phyloP scores from a whole-genome alignment of 1,140 invertebrate species.

The Asbolus verrucosus region DNA sequence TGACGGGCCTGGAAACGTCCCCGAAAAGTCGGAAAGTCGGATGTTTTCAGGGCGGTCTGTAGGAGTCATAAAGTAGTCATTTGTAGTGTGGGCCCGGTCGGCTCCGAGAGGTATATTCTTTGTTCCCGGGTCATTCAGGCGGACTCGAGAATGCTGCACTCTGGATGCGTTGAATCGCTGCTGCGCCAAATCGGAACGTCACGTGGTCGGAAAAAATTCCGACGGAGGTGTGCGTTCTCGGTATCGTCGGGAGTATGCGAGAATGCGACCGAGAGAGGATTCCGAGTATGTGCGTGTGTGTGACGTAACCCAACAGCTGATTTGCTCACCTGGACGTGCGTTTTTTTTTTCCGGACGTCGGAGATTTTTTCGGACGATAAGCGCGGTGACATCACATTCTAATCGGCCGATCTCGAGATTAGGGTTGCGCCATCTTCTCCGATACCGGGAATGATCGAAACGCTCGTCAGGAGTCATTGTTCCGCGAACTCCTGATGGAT shows the following conservation, averaged over 20 bases:
- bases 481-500: too few relatives aligned
- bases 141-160: conserved; percentile 43
- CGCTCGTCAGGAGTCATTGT: too few relatives aligned
- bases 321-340: conserved; percentile 2
- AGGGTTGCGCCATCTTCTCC: too few relatives aligned
- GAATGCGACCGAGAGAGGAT: conserved; percentile 25
- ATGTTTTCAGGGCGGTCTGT: conserved; percentile 47
- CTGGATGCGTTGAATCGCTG: conserved; percentile 25
- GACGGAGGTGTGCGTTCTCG: background rate
- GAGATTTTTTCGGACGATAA: conserved; percentile 23
- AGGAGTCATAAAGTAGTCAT: conserved; percentile 46
- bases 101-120: conserved; percentile 22
- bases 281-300: conserved; percentile 29
- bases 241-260: conserved; percentile 7
- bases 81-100: conserved; percentile 44
- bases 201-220: background rate
- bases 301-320: conserved; percentile 42
- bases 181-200: conserved; percentile 18
- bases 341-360: background rate
- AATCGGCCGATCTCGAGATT: too few relatives aligned
- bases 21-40: background rate
- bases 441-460: too few relatives aligned
- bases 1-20: background rate
- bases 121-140: conserved; percentile 46
- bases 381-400: too few relatives aligned